Percentiles rank a stretch among this genome's conserved stretches.
These are phyloP conservation scores for Leucophora obtusa DNA, from an alignment of 2,888 invertebrate species.

Conservation along the genomic window DNA sequence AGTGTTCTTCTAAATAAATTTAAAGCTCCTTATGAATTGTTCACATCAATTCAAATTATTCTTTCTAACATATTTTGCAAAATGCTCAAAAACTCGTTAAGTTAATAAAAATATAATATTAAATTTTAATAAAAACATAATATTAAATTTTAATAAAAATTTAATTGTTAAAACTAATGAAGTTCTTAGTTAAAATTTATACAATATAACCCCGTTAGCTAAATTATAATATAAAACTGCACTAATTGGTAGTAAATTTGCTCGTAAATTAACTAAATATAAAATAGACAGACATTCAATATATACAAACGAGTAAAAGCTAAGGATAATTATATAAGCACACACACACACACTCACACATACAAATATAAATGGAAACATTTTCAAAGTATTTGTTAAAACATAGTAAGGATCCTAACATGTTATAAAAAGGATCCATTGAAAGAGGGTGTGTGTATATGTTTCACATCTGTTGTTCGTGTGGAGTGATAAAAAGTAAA, in stretches of 20 bases:
- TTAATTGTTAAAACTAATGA: conserved; percentile 30
- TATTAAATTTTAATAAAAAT: conserved; percentile 13
- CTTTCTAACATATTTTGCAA: too few species aligned
- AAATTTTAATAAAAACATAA: conserved; percentile 16
- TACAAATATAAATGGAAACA: background rate
- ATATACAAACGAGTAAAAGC: background rate
- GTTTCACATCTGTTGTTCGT: background rate
- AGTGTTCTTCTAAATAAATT: too few species aligned
- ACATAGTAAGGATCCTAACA: conserved; percentile 26
- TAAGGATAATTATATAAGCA: conserved; percentile 35
- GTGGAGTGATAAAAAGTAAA: conserved; percentile 23
- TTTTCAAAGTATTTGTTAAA: conserved; percentile 25
- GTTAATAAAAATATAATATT: too few species aligned
- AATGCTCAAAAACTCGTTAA: too few species aligned
- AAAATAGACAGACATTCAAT: conserved; percentile 39
- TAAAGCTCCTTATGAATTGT: too few species aligned
- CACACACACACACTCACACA: conserved; percentile 10
- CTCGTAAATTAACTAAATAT: conserved; percentile 72
- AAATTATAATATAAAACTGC: conserved; percentile 68
- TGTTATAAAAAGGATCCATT: background rate
- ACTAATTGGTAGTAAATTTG: conserved; percentile 75
- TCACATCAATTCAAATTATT: too few species aligned
- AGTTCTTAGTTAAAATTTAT: conserved; percentile 15
- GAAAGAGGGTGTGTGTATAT: background rate
- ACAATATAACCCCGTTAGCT: conserved; percentile 58